Percentiles rank a stretch among this genome's conserved stretches.
Evolutionary conservation across 2,797 vertebrate species (phyloP).

Genomic region (Vultur gryphus): DNA sequence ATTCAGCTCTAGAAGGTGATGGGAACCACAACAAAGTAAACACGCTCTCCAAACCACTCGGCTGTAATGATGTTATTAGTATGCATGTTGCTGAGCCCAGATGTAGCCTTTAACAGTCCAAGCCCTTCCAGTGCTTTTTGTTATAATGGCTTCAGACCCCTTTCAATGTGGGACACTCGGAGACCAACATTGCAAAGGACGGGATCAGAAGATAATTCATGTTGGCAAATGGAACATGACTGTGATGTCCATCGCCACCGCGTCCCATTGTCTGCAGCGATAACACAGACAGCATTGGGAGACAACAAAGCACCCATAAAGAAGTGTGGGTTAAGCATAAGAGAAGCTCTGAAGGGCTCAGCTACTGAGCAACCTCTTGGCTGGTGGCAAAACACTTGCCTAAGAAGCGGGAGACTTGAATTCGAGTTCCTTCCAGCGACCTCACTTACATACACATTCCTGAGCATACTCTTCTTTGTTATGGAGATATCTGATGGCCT

Average conservation of each 20-base stretch:
- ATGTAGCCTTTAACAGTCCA: slow-evolving; percentile 92
- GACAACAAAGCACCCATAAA: slow-evolving; percentile 52
- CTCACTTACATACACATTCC: not conserved
- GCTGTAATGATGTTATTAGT: slow-evolving; percentile 93
- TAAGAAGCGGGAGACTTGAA: not conserved
- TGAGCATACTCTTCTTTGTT: not conserved
- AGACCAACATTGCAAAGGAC: slow-evolving; percentile 66
- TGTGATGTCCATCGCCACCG: slow-evolving; percentile 43
- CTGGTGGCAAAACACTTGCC: slow-evolving; percentile 23
- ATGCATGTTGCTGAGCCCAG: slow-evolving; percentile 93
- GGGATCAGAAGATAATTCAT: slow-evolving; percentile 73
- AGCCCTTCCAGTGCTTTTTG: slow-evolving; percentile 82
- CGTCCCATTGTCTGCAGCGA: slow-evolving; percentile 64
- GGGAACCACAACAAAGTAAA: slow-evolving; percentile 90
- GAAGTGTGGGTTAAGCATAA: slow-evolving; percentile 4
- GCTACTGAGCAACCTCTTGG: slow-evolving; percentile 27
- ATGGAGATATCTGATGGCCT: not conserved
- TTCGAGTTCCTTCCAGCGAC: not conserved
- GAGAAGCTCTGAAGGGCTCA: not conserved
- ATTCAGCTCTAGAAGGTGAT: slow-evolving; percentile 86
- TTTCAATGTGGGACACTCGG: slow-evolving; percentile 74
- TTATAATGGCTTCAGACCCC: slow-evolving; percentile 81
- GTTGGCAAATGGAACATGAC: slow-evolving; percentile 74
- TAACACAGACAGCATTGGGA: slow-evolving; percentile 54
- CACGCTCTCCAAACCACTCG: slow-evolving; percentile 85